Percentiles rank a stretch among this genome's conserved stretches.
Evolutionary conservation across 2,113 vertebrate species (phyloP).

Genomic region (Triplophysa siluroides): DNA sequence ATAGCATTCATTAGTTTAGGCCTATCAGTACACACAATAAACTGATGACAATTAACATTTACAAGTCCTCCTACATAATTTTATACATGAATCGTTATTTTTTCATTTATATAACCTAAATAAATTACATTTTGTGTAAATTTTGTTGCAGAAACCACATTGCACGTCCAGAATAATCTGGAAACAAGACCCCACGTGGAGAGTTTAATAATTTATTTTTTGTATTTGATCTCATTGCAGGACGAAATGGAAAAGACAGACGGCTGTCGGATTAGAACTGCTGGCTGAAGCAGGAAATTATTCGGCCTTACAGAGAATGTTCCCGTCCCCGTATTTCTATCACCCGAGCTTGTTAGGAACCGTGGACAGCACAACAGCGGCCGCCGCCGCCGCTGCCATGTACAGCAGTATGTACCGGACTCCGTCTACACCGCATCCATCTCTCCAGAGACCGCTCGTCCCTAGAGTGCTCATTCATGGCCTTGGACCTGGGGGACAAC

Average conservation of each 20-base stretch:
- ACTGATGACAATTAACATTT: background rate
- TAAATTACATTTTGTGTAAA: background rate
- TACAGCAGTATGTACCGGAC: constrained; percentile 99
- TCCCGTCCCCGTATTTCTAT: constrained; percentile 97
- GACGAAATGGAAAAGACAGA: constrained; percentile 97
- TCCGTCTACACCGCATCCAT: constrained; percentile 89
- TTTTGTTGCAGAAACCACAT: background rate
- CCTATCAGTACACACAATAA: background rate
- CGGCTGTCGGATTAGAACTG: constrained; percentile 92
- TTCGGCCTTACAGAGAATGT: constrained; percentile 96
- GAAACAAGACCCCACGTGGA: background rate
- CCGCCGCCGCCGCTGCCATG: constrained; percentile 95
- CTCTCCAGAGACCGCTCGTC: constrained; percentile 94
- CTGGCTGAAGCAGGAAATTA: constrained; percentile 97
- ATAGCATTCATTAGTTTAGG: background rate
- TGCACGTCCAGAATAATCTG: background rate
- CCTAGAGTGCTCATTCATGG: constrained; percentile 97
- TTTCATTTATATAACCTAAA: background rate
- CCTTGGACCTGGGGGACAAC: constrained; percentile 92
- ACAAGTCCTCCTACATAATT: background rate
- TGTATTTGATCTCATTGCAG: constrained; percentile 76
- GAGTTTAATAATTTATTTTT: constrained; percentile 67
- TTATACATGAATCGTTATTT: background rate
- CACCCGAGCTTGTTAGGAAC: constrained; percentile 92
- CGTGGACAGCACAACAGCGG: constrained; percentile 94